phyloP scores from a whole-genome alignment of 2,797 vertebrate genomes.

The Toxotes lorentzi region DNA sequence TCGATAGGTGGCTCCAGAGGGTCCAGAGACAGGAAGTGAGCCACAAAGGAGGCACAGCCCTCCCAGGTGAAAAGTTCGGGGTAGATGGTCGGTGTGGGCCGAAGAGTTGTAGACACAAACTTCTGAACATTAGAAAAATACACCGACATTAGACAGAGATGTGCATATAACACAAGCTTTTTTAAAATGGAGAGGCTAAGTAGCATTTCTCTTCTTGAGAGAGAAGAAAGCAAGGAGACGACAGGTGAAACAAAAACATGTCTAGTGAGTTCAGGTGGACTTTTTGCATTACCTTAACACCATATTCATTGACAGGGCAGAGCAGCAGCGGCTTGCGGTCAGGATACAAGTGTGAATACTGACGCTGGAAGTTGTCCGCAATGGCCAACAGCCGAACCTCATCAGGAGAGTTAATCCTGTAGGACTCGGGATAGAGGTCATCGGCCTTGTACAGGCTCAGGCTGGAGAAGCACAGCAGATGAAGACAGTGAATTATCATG shows the following conservation, averaged over 20 bases:
- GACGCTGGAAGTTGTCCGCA: slow-evolving; percentile 85
- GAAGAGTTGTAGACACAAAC: slow-evolving; percentile 91
- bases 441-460: background rate
- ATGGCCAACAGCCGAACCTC: slow-evolving; percentile 85
- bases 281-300: slow-evolving; percentile 80
- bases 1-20: slow-evolving; percentile 83
- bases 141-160: background rate
- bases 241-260: fast-evolving
- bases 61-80: slow-evolving; percentile 88
- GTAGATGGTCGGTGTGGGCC: slow-evolving; percentile 82
- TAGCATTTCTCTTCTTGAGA: background rate
- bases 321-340: slow-evolving; percentile 89
- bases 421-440: slow-evolving; percentile 78
- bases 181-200: background rate
- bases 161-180: background rate
- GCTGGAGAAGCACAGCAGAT: background rate
- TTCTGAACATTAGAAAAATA: slow-evolving; percentile 82
- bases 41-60: slow-evolving; percentile 88
- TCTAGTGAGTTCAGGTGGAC: fast-evolving
- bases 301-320: slow-evolving; percentile 89
- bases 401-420: slow-evolving; percentile 83
- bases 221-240: background rate
- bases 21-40: slow-evolving; percentile 87
- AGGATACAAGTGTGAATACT: slow-evolving; percentile 88
- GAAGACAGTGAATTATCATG: too few species aligned